These are phyloP conservation scores for Branchipolynoe longqiensis DNA, from an alignment of 2,888 invertebrate genomes.

Conservation along the genomic window DNA sequence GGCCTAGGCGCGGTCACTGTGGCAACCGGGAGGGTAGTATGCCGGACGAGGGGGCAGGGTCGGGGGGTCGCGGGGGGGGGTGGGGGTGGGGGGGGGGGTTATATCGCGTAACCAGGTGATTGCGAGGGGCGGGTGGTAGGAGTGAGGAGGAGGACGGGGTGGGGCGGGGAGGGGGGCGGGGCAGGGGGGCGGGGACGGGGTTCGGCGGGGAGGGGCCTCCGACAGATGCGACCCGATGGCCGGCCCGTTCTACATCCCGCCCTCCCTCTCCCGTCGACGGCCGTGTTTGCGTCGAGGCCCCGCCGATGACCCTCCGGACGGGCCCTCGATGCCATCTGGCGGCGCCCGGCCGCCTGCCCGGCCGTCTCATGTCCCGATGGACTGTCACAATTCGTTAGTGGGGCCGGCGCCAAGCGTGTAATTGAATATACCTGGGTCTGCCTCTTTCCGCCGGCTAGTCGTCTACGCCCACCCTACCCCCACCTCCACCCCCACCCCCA, in stretches of 20 bases:
- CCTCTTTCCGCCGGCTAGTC: not conserved
- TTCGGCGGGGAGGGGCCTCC: not conserved
- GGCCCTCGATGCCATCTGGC: no score
- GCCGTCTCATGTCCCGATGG: not conserved
- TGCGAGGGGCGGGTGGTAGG: not conserved
- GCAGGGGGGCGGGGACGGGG: not conserved
- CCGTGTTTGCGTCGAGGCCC: not conserved
- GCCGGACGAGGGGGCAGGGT: not conserved
- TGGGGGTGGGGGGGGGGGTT: not conserved
- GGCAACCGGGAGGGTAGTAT: not conserved
- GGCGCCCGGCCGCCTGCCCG: no score
- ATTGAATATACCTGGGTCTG: not conserved
- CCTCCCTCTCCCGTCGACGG: not conserved
- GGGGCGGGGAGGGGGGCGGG: not conserved
- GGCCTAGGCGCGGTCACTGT: no score
- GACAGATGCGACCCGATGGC: not conserved
- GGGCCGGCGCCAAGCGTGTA: not conserved
- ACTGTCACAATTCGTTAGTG: slow-evolving; percentile 6
- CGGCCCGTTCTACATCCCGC: not conserved
- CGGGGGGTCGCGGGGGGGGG: not conserved
- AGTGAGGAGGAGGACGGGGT: not conserved
- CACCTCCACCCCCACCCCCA: not conserved
- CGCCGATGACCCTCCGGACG: not conserved
- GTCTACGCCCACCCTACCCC: not conserved
- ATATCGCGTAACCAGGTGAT: no score